Percentiles rank a stretch among this genome's conserved stretches.
Evolutionary conservation across 2,888 invertebrate species (phyloP).

Genomic region (Trissoscelio sp.): DNA sequence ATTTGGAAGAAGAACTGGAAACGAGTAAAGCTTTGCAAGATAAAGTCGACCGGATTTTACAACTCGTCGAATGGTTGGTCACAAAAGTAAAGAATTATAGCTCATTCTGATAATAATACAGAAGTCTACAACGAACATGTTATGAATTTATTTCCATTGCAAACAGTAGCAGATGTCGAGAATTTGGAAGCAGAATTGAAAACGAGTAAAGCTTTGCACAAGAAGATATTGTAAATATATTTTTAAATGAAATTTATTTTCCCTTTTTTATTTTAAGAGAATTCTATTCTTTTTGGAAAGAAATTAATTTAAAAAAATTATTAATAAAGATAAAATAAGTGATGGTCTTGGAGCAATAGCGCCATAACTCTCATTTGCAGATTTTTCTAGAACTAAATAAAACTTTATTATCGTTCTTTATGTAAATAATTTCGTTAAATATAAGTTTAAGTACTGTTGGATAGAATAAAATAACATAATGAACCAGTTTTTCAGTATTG

Average conservation of each 20-base stretch:
- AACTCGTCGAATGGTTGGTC: slow-evolving; percentile 6
- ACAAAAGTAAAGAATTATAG: slow-evolving; percentile 15
- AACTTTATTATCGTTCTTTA: too few species aligned
- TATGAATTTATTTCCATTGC: slow-evolving; percentile 1
- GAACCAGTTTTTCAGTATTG: background rate
- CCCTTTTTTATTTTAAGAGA: background rate
- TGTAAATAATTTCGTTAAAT: too few species aligned
- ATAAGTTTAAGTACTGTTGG: too few species aligned
- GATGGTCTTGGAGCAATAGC: too few species aligned
- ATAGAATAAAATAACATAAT: too few species aligned
- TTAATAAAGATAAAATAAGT: too few species aligned
- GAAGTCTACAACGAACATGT: slow-evolving; percentile 4
- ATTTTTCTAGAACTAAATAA: too few species aligned
- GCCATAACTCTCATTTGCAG: too few species aligned
- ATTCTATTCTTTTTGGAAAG: background rate
- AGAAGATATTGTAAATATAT: slow-evolving; percentile 8
- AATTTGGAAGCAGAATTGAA: background rate
- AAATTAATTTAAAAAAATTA: too few species aligned
- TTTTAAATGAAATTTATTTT: background rate
- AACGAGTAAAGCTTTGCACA: background rate
- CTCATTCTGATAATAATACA: background rate
- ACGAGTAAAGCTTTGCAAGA: background rate
- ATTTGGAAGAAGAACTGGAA: background rate
- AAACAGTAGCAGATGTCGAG: background rate
- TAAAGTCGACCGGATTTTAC: slow-evolving; percentile 9